Conservation (phyloP, 1,140 invertebrate genomes). For the Anastatus disparis region DNA sequence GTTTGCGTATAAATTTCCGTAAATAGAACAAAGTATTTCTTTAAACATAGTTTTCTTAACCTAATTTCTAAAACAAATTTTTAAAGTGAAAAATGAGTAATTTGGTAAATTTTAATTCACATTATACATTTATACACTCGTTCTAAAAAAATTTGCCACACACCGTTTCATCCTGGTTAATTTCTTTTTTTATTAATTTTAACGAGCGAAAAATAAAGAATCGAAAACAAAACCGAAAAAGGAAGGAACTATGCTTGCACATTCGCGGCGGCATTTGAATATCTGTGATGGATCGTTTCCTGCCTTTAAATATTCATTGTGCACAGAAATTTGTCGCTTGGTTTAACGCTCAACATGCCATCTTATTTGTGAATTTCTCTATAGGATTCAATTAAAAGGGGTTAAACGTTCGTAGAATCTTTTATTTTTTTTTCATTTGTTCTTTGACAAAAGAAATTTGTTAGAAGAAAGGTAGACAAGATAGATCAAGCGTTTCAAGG, state of each 20-base stretch:
- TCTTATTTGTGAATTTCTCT: background rate
- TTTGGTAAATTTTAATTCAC: too few species aligned
- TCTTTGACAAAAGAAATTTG: too few species aligned
- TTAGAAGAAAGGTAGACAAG: too few species aligned
- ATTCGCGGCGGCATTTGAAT: slow-evolving; percentile 17
- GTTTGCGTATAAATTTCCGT: too few species aligned
- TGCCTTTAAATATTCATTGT: slow-evolving; percentile 33
- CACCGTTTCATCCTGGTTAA: background rate
- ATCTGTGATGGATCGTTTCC: slow-evolving; percentile 32
- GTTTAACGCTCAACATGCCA: slow-evolving; percentile 1
- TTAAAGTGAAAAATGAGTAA: too few species aligned
- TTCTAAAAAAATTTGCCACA: background rate
- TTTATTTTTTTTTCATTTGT: too few species aligned
- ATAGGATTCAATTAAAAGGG: slow-evolving; percentile 29
- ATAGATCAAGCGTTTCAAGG: slow-evolving; percentile 7
- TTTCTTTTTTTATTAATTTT: background rate
- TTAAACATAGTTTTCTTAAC: too few species aligned
- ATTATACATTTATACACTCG: too few species aligned
- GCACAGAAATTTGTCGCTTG: slow-evolving; percentile 26
- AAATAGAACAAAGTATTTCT: too few species aligned
- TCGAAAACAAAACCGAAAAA: background rate
- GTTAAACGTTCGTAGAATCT: background rate
- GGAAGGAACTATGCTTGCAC: background rate
- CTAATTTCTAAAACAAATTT: too few species aligned
- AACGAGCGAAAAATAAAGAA: slow-evolving; percentile 14